phyloP scores from a whole-genome alignment of 2,113 vertebrate species.

The Esox niger region DNA sequence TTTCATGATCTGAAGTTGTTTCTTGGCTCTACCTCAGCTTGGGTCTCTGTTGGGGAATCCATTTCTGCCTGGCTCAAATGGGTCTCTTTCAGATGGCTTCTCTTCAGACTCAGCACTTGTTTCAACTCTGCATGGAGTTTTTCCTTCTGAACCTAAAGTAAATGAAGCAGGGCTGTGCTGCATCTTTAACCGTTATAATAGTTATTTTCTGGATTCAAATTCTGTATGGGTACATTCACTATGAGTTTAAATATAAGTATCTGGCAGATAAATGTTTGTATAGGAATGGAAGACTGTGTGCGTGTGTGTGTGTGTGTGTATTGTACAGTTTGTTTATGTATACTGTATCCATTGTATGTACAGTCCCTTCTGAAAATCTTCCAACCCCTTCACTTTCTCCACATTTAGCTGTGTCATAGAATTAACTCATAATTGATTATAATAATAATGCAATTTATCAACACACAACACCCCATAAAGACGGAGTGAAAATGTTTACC shows the following conservation, averaged over 20 bases:
- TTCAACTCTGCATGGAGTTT: slow-evolving; percentile 86
- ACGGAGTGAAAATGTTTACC: too few relatives aligned
- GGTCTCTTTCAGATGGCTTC: slow-evolving; percentile 61
- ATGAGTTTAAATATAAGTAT: background rate
- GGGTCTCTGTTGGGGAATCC: slow-evolving; percentile 55
- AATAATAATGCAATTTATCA: too few relatives aligned
- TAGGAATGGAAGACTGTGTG: background rate
- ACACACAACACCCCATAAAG: too few relatives aligned
- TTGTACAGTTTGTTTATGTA: background rate
- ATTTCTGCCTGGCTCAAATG: slow-evolving; percentile 58
- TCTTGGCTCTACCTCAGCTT: slow-evolving; percentile 57
- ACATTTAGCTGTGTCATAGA: too few relatives aligned
- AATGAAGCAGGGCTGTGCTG: background rate
- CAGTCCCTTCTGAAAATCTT: too few relatives aligned
- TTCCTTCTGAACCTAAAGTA: slow-evolving; percentile 78
- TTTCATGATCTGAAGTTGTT: background rate
- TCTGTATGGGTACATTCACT: background rate
- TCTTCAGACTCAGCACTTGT: slow-evolving; percentile 79
- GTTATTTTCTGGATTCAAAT: background rate
- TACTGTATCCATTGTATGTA: background rate
- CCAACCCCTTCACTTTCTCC: too few relatives aligned
- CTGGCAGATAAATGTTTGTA: background rate
- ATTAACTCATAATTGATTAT: too few relatives aligned
- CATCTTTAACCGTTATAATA: background rate
- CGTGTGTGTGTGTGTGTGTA: background rate